Percentiles rank a stretch among this genome's conserved stretches.
Conservation (phyloP, 2,113 vertebrate species). For the Okapia johnstoni region DNA sequence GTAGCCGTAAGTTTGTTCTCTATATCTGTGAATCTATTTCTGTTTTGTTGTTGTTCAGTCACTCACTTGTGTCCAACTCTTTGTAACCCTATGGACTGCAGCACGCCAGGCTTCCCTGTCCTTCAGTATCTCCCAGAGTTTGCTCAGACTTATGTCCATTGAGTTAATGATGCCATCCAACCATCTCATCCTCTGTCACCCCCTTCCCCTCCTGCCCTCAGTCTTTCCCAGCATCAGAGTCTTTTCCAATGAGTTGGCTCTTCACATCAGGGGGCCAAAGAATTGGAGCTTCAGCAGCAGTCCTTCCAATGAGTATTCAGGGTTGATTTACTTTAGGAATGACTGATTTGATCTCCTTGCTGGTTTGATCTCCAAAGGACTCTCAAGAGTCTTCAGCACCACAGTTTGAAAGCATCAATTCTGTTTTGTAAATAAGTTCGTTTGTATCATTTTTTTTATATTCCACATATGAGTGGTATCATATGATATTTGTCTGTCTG, state of each 20-base stretch:
- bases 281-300: background rate
- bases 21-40: background rate
- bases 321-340: background rate
- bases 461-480: background rate
- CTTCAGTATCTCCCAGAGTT: background rate
- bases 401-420: background rate
- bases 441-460: background rate
- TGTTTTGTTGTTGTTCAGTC: background rate
- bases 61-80: background rate
- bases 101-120: background rate
- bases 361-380: background rate
- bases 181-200: background rate
- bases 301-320: background rate
- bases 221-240: background rate
- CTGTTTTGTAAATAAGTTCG: background rate
- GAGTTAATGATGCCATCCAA: background rate
- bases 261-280: background rate
- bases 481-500: background rate
- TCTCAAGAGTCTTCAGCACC: background rate
- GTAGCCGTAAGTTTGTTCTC: background rate
- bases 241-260: background rate
- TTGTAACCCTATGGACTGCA: background rate
- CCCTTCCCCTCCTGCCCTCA: fast-evolving
- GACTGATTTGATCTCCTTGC: too few species aligned
- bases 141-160: background rate